Conservation (phyloP, 2,113 vertebrate genomes). For the Candoia aspera region DNA sequence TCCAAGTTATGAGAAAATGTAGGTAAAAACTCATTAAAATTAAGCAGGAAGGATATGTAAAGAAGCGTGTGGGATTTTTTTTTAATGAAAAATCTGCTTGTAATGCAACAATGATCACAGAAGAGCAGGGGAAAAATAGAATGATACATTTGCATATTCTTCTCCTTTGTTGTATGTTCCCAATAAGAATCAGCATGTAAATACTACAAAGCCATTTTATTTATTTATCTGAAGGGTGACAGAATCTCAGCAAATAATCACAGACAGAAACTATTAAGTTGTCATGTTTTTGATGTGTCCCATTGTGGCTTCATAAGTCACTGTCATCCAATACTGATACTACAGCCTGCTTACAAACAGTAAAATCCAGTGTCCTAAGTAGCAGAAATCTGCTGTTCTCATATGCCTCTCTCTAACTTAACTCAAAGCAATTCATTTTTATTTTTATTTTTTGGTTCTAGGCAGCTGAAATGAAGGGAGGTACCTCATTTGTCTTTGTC, state of each 20-base stretch:
- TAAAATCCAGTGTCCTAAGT: background rate
- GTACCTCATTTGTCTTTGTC: slow-evolving; percentile 24
- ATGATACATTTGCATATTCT: background rate
- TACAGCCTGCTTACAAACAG: background rate
- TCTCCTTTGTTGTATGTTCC: background rate
- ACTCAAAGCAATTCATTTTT: background rate
- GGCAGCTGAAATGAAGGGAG: background rate
- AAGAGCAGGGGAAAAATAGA: background rate
- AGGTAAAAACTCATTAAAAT: background rate
- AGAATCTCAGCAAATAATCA: slow-evolving; percentile 28
- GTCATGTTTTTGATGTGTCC: slow-evolving; percentile 19
- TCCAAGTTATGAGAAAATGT: background rate
- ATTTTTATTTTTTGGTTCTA: background rate
- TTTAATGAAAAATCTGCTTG: slow-evolving; percentile 2
- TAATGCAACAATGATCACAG: background rate
- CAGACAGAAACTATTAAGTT: slow-evolving; percentile 7
- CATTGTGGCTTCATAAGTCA: slow-evolving; percentile 22
- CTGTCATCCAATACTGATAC: background rate
- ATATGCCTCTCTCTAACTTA: background rate
- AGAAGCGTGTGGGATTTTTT: background rate
- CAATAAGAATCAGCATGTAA: slow-evolving; percentile 4
- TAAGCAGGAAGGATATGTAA: background rate
- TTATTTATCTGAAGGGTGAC: background rate
- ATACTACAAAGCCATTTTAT: background rate
- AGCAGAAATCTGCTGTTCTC: background rate